phyloP scores from a whole-genome alignment of 1,140 invertebrate genomes.

The Gerris buenoi region DNA sequence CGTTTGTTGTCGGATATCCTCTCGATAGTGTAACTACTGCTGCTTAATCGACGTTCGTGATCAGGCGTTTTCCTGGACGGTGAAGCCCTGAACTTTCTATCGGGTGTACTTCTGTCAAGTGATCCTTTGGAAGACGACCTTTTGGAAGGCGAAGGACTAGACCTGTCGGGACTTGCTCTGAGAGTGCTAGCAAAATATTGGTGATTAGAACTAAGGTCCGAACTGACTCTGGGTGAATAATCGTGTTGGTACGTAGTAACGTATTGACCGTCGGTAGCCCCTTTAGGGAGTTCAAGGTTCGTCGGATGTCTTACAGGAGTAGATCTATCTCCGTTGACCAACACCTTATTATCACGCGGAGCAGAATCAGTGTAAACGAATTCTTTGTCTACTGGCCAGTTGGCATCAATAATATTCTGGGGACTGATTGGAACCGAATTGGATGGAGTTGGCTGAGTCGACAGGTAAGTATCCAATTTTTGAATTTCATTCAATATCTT shows the following conservation, averaged over 20 bases:
- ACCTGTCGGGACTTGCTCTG: slow-evolving; percentile 36
- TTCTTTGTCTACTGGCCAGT: slow-evolving; percentile 20
- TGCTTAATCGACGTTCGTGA: slow-evolving; percentile 20
- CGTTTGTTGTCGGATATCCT: slow-evolving; percentile 15
- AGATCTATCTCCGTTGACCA: not conserved
- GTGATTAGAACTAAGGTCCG: slow-evolving; percentile 47
- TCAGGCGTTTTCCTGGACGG: slow-evolving; percentile 12
- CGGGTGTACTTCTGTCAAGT: slow-evolving; percentile 21
- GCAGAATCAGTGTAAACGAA: slow-evolving; percentile 11
- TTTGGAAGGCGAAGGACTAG: slow-evolving; percentile 31
- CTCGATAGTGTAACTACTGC: slow-evolving; percentile 21
- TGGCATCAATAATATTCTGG: slow-evolving; percentile 16
- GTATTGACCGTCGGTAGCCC: slow-evolving; percentile 33
- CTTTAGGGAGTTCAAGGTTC: slow-evolving; percentile 18
- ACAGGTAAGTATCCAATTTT: slow-evolving; percentile 24
- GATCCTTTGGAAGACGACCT: slow-evolving; percentile 29
- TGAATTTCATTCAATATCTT: slow-evolving; percentile 26
- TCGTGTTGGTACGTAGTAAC: slow-evolving; percentile 42
- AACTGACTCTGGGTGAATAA: slow-evolving; percentile 40
- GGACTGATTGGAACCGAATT: slow-evolving; percentile 19
- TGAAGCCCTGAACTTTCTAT: slow-evolving; percentile 15
- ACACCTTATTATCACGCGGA: slow-evolving; percentile 4
- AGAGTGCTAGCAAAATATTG: slow-evolving; percentile 52
- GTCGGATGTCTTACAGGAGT: slow-evolving; percentile 14
- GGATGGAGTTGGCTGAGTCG: slow-evolving; percentile 17